Evolutionary conservation across 1,140 invertebrate species (phyloP), one percentile per base, ranked within the genome.

Genomic region (Cydia fagiglandana): DNA sequence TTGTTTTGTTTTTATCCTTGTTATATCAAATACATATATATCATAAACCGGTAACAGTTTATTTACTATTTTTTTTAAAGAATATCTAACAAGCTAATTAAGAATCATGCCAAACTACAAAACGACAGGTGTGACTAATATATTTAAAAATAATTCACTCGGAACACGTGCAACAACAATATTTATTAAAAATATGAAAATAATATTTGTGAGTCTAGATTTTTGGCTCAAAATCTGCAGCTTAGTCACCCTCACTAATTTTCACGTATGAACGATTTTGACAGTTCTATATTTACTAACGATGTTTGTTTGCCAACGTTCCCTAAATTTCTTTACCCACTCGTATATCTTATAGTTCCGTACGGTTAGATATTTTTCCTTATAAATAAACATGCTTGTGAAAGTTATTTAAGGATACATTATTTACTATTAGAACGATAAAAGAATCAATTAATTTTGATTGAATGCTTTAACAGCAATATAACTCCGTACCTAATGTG

Each of bases 271-370:
- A 56, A 61, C n/a, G 15, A 61, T 61, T 61, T 61, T 61, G 56
- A 61, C 56, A 61, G 56, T 53, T n/a, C 50, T n/a, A 53, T 53
- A 53, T 53, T 47, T 47, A 47, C 13, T 47, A 47, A 47, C 13
- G 13, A 47, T 47, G 45, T 47, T 47, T 47, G 45, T 47, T 47
- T 47, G 12, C 45, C 45, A 47, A 47, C 12, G 45, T 47, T 47
- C 2, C 45, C 4, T 47, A 47, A 47, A 47, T 47, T 47, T 47
- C 0, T 47, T 47, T 12, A 47, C 12, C 12, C 12, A 47, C 4
- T 47, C 45, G 45, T 47, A 47, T 47, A 13, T 47, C 12, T 47
- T 15, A 47, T 47, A 47, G 45, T 15, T 47, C 12, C 45, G 12
- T 47, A 47, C 15, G 4, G 12, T 13, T 15, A 47, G 10, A 47